Evolutionary conservation across 2,797 vertebrate genomes (phyloP), one percentile per base, ranked within the genome.

Genomic region (Muraenolepis orangiensis): DNA sequence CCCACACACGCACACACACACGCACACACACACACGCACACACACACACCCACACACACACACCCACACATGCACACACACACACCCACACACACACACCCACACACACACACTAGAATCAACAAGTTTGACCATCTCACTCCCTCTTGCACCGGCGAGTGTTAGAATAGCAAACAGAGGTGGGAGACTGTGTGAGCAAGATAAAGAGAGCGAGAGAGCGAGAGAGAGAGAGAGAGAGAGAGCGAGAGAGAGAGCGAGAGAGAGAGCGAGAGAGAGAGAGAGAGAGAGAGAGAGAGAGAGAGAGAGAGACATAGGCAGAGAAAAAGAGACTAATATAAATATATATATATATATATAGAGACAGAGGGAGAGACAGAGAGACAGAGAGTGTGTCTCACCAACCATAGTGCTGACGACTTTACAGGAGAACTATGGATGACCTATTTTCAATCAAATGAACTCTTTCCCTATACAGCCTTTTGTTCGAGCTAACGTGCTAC

Each of bases 1-100:
- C 32, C 3, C 3, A 34, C 8, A 34, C 28, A 67, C 82, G 83
- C 81, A 72, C 77, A 79, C 82, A 64, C 36, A 38, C 57, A 31
- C 66, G 31, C 66, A 61, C 57, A 61, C 57, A 61, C 57, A 23
- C 57, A 34, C 32, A 34, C 32, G 8, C 32, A 34, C 32, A 34
- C 32, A 34, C 32, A 34, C 32, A 34, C 32, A 34, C 3, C 32
- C 32, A 34, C 32, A 34, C 3, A 8, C 32, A 8, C 3, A 3
- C 8, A 8, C 8, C 32, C 3, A 34, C 32, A 3, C 3, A 34
- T 34, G 3, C 32, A 34, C 3, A 34, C 8, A 34, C n/a, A n/a
- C n/a, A n/a, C n/a, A n/a, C n/a, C n/a, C n/a, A n/a, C n/a, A n/a
- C n/a, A n/a, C n/a, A n/a, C n/a, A n/a, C n/a, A n/a, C n/a, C n/a